A percentile compares a stretch with the other conserved stretches of the same genome.
Evolutionary conservation across 2,113 vertebrate genomes (phyloP).

Genomic region (Eolophus roseicapilla): DNA sequence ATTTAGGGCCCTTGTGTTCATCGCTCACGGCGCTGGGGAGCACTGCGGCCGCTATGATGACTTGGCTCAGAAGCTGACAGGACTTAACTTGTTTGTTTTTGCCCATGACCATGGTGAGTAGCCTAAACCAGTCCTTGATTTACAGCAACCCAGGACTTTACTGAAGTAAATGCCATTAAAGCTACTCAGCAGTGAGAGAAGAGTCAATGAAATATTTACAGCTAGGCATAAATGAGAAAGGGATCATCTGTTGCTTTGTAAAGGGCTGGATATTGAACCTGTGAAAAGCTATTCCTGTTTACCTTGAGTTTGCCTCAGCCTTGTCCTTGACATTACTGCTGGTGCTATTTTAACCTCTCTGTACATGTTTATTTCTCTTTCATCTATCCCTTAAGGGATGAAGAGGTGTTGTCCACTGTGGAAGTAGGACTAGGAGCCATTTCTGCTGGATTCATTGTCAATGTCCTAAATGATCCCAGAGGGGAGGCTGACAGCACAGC

Average conservation of each 20-base stretch:
- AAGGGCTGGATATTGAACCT: background rate
- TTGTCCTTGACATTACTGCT: background rate
- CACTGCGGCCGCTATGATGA: slow-evolving; percentile 91
- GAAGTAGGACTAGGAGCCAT: background rate
- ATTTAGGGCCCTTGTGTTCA: slow-evolving; percentile 87
- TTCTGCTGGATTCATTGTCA: background rate
- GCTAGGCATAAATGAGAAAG: background rate
- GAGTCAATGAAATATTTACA: slow-evolving; percentile 22
- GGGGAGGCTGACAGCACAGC: background rate
- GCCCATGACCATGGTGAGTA: slow-evolving; percentile 94
- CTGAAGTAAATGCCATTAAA: slow-evolving; percentile 5
- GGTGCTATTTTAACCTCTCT: background rate
- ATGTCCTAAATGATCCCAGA: background rate
- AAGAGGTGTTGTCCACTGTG: background rate
- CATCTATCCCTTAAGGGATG: background rate
- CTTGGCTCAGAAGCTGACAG: slow-evolving; percentile 83
- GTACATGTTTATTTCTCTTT: background rate
- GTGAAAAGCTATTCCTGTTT: background rate
- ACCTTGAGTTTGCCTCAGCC: background rate
- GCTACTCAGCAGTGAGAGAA: background rate
- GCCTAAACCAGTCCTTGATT: background rate
- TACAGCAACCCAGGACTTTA: background rate
- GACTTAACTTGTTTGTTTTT: slow-evolving; percentile 85
- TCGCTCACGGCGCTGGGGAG: slow-evolving; percentile 90
- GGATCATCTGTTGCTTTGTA: background rate